Base-by-base conservation (phyloP, 2,797 vertebrate species). In the Neoniphon sammara region DNA sequence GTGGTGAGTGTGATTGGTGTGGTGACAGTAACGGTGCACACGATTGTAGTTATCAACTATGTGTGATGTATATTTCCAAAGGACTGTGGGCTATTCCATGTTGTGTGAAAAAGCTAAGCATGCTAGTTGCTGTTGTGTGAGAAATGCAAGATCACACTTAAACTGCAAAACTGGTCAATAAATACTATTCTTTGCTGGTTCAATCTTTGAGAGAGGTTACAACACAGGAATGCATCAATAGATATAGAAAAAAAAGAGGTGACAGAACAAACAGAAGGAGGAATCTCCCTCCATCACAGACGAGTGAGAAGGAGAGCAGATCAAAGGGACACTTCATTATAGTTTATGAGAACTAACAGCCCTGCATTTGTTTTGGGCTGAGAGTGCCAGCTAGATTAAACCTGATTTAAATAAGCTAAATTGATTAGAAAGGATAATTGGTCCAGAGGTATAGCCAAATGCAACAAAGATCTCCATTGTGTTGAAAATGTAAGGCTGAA, bases 351-450 rank as follows among this genome's bases (percentile, higher is more conserved):
- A 66, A 70, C 69, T 36, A 70, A 73, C 69, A 62, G 77, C 47
- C 23, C 52, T 61, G 73, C 6, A 14, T 71, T 77, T 77, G 59
- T 70, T 80, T 70, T 60, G 58, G 73, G 62, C 31, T 39, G 46
- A 77, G 59, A 1, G 65, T 70, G 66, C 56, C 61, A 1, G 30
- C 69, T 82, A 73, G 77, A 89, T 87, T 87, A 87, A 83, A 78
- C 76, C 80, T 71, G 72, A 86, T 82, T 83, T 82, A 63, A 27
- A 71, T 68, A 20, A 54, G 78, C 58, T 82, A 82, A 90, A 49
- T 81, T 88, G 56, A 88, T 91, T 88, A 87, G 36, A 70, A 31
- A 64, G 82, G 84, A 80, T 87, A 73, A 88, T 78, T 84, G 77
- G 73, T 76, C 59, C 42, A 53, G 72, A 79, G 62, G 67, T 69